Evolutionary conservation across 1,140 invertebrate genomes (phyloP).

Genomic region (Coelopa frigida): DNA sequence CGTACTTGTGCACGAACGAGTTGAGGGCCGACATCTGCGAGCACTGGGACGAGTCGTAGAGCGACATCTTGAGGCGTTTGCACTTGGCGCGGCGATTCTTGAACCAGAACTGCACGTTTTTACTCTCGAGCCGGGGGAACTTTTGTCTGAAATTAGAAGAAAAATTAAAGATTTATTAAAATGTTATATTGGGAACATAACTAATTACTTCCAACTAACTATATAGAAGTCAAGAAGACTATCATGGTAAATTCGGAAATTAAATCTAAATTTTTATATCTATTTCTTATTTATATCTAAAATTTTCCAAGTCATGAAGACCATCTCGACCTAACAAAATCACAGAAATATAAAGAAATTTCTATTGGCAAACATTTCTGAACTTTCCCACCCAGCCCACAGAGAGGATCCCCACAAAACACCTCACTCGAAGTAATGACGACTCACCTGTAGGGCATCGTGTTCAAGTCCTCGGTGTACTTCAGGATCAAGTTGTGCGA

Average conservation of each 20-base stretch:
- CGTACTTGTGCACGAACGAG: constrained; percentile 40
- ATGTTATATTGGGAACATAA: no score
- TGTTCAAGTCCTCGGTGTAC: constrained; percentile 93
- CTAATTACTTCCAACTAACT: no score
- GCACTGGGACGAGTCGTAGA: constrained; percentile 62
- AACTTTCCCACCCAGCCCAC: no score
- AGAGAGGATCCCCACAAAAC: no score
- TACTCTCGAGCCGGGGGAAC: constrained; percentile 91
- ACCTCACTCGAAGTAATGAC: no score
- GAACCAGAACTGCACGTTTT: constrained; percentile 97
- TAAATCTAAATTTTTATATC: no score
- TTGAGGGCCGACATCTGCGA: constrained; percentile 30
- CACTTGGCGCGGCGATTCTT: constrained; percentile 95
- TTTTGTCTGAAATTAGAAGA: constrained; percentile 61
- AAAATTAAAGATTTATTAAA: neutral
- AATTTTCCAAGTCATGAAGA: no score
- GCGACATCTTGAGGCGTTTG: constrained; percentile 83
- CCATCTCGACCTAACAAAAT: no score
- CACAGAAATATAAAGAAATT: neutral
- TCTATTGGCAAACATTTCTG: no score
- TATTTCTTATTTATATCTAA: no score
- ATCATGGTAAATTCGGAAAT: no score
- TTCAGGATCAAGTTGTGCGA: constrained; percentile 94
- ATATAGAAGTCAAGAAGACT: no score
- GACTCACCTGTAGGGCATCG: constrained; percentile 72